Base-by-base conservation (phyloP, 2,888 invertebrate species). In the Amphipoea lucens region DNA sequence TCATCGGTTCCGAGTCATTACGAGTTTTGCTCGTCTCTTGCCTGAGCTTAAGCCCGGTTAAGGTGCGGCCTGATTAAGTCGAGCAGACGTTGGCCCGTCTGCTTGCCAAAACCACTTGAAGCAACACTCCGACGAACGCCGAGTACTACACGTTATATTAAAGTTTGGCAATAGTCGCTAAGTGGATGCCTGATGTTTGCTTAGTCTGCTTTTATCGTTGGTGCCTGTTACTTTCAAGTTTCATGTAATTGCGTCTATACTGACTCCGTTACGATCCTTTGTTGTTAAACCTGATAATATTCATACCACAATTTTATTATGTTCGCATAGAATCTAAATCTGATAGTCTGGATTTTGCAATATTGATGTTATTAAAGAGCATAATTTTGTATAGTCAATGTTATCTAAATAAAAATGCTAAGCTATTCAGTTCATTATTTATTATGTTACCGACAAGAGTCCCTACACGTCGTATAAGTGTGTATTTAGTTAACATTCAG, bases 101-200 rank as follows among this genome's bases (percentile, higher is more conserved):
- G 93, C 94, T 93, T 95, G 95, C 95, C 96, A 96, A 96, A 96
- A 95, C 95, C 95, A 95, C 96, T 96, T 94, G 91, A 95, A 90
- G 92, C 88, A 88, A 88, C 90, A 89, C 90, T 90, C 88, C 89
- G 90, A 90, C 92, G 90, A 90, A 90, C 91, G 90, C 88, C 87
- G 91, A 90, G 89, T 90, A 90, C 87, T 90, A 91, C 90, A 92
- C 92, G 92, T 92, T 93, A 92, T 94, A 94, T 93, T 93, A 93
- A 93, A 94, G 92, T 95, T 94, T 93, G 94, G 92, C 94, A 93
- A 94, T 94, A 93, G 92, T 91, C 90, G 88, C 91, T 89, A 91
- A 92, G 91, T 91, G 90, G 90, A 90, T 90, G 89, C 90, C 90
- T 92, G 90, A 85, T 92, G 92, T 93, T 93, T 91, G 90, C 90